phyloP scores from a whole-genome alignment of 2,797 vertebrate species.

The Esox lucius region DNA sequence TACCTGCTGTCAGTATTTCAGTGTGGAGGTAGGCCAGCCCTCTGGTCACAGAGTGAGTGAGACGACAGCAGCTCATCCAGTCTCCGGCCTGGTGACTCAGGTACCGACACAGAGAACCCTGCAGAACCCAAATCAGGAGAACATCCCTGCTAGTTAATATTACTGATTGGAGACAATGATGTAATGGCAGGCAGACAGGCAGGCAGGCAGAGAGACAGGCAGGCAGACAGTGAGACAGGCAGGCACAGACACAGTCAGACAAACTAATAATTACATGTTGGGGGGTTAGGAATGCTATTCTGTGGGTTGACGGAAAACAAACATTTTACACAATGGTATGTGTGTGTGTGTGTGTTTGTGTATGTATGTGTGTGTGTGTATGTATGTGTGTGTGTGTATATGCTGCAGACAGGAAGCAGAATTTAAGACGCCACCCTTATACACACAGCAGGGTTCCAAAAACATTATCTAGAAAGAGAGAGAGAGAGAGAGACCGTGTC shows the following conservation, averaged over 20 bases:
- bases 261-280: too few relatives aligned
- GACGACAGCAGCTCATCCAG: conserved; percentile 88
- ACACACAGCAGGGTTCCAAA: not conserved
- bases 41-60: conserved; percentile 89
- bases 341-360: too few relatives aligned
- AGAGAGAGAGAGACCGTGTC: not conserved
- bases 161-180: too few relatives aligned
- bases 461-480: not conserved
- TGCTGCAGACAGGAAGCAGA: not conserved
- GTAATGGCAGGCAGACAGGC: not conserved
- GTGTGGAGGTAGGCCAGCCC: conserved; percentile 94
- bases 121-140: not conserved
- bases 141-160: too few relatives aligned
- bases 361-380: too few relatives aligned
- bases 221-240: too few relatives aligned
- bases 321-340: not conserved
- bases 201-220: too few relatives aligned
- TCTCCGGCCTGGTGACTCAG: conserved; percentile 87
- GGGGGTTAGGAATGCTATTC: not conserved
- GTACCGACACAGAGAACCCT: conserved; percentile 91
- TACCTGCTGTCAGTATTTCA: conserved; percentile 72
- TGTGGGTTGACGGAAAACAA: conserved; percentile 18
- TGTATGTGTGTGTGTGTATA: not conserved
- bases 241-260: not conserved
- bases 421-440: too few relatives aligned